Percentiles rank a stretch among this genome's conserved stretches.
Evolutionary conservation across 2,113 vertebrate genomes (phyloP).

Genomic region (Semicossyphus pulcher): DNA sequence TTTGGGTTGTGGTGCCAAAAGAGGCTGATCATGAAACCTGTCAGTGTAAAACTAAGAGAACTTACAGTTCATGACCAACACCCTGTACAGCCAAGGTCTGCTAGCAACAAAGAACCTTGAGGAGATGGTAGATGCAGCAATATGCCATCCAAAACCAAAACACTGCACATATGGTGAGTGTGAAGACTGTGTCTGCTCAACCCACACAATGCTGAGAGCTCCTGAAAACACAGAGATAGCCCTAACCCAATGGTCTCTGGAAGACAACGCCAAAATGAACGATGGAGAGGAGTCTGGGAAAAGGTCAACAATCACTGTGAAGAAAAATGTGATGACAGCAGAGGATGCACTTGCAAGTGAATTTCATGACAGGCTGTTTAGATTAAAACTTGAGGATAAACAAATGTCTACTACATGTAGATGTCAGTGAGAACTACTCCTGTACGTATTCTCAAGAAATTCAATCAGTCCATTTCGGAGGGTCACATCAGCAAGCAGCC

Average conservation of each 20-base stretch:
- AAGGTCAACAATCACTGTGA: no score
- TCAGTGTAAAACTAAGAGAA: slow-evolving; percentile 22
- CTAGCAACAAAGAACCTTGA: no score
- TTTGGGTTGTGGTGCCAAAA: not conserved
- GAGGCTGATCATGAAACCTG: slow-evolving; percentile 23
- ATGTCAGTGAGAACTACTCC: no score
- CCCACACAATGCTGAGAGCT: slow-evolving; percentile 20
- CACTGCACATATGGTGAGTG: slow-evolving; percentile 19
- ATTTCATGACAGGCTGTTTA: no score
- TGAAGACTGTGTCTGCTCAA: not conserved
- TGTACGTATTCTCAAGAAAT: no score
- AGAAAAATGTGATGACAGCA: no score
- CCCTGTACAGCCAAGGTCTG: slow-evolving; percentile 9
- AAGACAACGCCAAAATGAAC: slow-evolving; percentile 21
- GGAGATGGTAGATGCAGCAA: slow-evolving; percentile 11
- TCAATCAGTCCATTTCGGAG: no score
- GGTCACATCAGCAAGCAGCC: no score
- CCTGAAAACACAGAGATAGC: slow-evolving; percentile 22
- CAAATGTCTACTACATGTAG: no score
- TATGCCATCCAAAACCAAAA: slow-evolving; percentile 10
- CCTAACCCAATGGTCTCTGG: slow-evolving; percentile 23
- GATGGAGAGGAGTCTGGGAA: no score
- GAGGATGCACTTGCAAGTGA: no score
- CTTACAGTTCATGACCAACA: slow-evolving; percentile 24
- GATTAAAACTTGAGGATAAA: no score